Conservation (phyloP, 2,888 invertebrate genomes). For the Dinocampus coccinellae region DNA sequence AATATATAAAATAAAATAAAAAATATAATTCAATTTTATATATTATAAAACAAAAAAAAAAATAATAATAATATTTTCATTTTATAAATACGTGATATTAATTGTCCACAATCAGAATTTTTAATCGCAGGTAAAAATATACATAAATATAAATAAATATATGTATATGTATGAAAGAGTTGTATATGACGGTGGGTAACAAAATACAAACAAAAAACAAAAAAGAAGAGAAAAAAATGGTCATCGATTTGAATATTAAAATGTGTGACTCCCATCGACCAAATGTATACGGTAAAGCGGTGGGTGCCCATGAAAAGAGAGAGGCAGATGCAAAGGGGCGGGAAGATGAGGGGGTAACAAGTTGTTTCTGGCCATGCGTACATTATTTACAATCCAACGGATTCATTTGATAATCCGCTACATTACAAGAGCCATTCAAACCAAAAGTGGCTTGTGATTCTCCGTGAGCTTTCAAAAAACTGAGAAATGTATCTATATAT, state of each 20-base stretch:
- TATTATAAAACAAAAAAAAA: neutral
- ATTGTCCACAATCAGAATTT: slow-evolving; percentile 18
- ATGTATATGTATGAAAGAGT: neutral
- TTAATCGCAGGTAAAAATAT: neutral
- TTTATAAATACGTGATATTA: neutral
- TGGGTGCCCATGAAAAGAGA: no score
- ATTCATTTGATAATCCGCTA: slow-evolving; percentile 26
- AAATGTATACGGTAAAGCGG: no score
- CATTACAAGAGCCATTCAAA: slow-evolving; percentile 19
- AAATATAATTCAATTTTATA: neutral
- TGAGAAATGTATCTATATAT: slow-evolving; percentile 10
- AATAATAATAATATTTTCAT: neutral
- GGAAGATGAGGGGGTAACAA: neutral
- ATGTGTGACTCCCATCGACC: neutral
- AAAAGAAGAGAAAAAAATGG: neutral
- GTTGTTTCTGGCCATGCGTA: slow-evolving; percentile 6
- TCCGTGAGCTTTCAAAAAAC: slow-evolving; percentile 16
- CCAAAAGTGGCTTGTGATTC: neutral
- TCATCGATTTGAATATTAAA: slow-evolving; percentile 21
- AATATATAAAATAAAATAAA: no score
- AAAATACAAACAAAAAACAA: no score
- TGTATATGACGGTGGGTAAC: neutral
- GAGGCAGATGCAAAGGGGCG: neutral
- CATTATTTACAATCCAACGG: slow-evolving; percentile 33
- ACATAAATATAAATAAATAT: neutral